phyloP scores from a whole-genome alignment of 2,113 vertebrate genomes.

The Rhadina sibilatrix region DNA sequence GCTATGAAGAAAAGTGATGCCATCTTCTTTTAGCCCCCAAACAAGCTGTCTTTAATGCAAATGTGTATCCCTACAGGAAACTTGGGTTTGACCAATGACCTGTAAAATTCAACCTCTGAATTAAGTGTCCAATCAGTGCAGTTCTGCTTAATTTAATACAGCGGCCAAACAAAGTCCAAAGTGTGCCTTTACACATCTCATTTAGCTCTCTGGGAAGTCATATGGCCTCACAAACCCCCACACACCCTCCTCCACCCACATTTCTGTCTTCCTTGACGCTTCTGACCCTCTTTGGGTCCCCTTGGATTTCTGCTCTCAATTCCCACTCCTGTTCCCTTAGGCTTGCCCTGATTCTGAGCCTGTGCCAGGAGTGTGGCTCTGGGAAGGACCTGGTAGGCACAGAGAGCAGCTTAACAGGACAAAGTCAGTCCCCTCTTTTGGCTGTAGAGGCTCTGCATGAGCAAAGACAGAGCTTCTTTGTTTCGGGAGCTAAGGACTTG shows the following conservation, averaged over 20 bases:
- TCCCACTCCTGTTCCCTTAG: background rate
- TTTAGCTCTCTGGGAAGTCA: background rate
- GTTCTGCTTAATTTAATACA: background rate
- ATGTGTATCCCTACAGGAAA: background rate
- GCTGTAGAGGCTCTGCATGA: background rate
- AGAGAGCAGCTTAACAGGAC: background rate
- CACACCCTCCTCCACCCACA: rapidly evolving
- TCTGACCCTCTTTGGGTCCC: background rate
- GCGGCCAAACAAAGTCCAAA: background rate
- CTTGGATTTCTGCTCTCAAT: background rate
- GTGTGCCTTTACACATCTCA: background rate
- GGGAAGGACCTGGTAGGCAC: background rate
- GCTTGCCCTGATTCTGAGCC: background rate
- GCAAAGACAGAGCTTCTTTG: slow-evolving; percentile 29
- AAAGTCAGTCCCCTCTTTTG: background rate
- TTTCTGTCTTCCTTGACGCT: background rate
- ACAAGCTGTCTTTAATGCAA: background rate
- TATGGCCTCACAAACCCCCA: background rate
- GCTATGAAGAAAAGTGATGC: background rate
- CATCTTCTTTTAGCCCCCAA: background rate
- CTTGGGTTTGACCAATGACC: background rate
- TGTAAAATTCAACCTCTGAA: background rate
- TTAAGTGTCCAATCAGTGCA: background rate
- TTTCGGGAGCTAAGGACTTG: slow-evolving; percentile 1
- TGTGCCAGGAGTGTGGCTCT: rapidly evolving